Evolutionary conservation across 2,888 invertebrate genomes (phyloP).

Genomic region (Erebia palarica): DNA sequence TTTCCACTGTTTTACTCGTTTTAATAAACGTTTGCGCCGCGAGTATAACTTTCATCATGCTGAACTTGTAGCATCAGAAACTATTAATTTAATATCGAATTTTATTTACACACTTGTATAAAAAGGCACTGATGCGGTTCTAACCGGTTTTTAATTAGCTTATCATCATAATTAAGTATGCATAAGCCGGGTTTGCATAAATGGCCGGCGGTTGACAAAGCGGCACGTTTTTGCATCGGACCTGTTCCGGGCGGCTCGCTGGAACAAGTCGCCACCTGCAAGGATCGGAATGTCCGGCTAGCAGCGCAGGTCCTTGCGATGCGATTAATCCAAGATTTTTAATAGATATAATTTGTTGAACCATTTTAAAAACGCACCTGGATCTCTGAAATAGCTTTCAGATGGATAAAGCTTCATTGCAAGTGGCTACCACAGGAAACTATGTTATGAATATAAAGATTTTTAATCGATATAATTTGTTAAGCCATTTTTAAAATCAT

Average conservation of each 20-base stretch:
- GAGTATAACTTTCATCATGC: no score
- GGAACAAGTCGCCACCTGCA: constrained; percentile 75
- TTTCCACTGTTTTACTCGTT: no score
- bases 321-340: constrained; percentile 51
- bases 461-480: no score
- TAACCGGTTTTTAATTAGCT: constrained; percentile 36
- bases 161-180: constrained; percentile 40
- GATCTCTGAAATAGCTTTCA: background rate
- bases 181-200: constrained; percentile 43
- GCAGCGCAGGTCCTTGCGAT: constrained; percentile 27
- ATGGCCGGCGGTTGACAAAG: constrained; percentile 43
- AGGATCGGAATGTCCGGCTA: constrained; percentile 63
- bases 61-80: no score
- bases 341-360: constrained; percentile 27
- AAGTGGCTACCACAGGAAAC: no score
- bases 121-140: constrained; percentile 11
- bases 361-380: constrained; percentile 24
- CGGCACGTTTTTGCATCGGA: constrained; percentile 50
- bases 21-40: no score
- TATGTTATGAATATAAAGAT: no score
- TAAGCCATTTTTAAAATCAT: no score
- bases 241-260: constrained; percentile 54
- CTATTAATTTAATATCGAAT: background rate
- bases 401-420: no score
- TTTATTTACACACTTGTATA: background rate